These are phyloP conservation scores for Helicorthomorpha holstii DNA, from an alignment of 1,140 invertebrate genomes.

Conservation along the genomic window DNA sequence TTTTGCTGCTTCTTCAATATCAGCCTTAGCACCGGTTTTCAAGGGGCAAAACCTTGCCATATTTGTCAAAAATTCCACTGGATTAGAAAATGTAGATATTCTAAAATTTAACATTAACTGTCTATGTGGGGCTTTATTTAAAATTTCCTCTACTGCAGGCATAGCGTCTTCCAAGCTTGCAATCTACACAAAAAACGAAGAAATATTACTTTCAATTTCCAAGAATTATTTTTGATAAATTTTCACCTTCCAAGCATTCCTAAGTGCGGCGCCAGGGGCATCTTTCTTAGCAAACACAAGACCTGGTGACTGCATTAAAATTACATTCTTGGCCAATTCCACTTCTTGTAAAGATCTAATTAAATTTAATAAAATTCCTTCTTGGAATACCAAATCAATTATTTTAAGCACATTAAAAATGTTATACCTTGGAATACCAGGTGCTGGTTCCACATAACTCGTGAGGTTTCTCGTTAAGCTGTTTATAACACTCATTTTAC, in stretches of 20 bases:
- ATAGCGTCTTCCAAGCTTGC: constrained; percentile 68
- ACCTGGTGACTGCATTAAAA: constrained; percentile 89
- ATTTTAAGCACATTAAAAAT: neutral
- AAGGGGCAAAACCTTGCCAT: constrained; percentile 72
- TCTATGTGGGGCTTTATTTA: constrained; percentile 65
- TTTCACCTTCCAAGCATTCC: constrained; percentile 66
- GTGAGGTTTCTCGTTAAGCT: constrained; percentile 82
- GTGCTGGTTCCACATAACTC: constrained; percentile 82
- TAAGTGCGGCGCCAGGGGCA: constrained; percentile 49
- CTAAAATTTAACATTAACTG: constrained; percentile 41
- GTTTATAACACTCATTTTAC: constrained; percentile 98
- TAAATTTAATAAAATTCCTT: constrained; percentile 6
- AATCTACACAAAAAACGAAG: too few relatives aligned
- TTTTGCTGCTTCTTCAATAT: constrained; percentile 63
- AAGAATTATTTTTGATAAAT: too few relatives aligned
- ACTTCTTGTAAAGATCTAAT: constrained; percentile 72
- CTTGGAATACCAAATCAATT: neutral
- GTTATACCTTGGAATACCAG: constrained; percentile 77
- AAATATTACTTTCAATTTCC: too few relatives aligned
- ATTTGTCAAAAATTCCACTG: constrained; percentile 63
- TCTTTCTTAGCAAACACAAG: constrained; percentile 75
- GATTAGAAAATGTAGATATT: constrained; percentile 27
- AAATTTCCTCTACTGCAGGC: constrained; percentile 65
- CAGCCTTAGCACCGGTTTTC: constrained; percentile 75
- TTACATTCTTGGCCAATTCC: constrained; percentile 87